Evolutionary conservation across 2,888 invertebrate species (phyloP), one percentile per base, ranked within the genome.

Genomic region (Agrotis clavis): DNA sequence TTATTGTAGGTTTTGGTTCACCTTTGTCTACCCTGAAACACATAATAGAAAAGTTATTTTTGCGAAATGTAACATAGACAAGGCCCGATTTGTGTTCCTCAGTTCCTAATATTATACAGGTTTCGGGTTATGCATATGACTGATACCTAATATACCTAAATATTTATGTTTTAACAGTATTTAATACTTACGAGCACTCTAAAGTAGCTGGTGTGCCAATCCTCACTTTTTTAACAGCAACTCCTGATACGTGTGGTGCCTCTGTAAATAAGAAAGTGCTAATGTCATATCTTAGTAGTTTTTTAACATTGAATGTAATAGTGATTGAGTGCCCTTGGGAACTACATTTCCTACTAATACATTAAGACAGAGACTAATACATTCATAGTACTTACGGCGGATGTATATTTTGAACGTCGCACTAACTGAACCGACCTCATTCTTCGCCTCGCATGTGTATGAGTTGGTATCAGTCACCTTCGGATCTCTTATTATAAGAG

Each of bases 341-440:
- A 30, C 30, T 30, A 30, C 30, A 30, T 4, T 30, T 30, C 5
- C 30, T 30, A 30, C 30, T 30, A 30, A 4, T 30, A 30, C 30
- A 30, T 30, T 30, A 3, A 30, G 30, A 30, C n/a, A n/a, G n/a
- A n/a, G n/a, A n/a, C n/a, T n/a, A n/a, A n/a, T n/a, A n/a, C n/a
- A n/a, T n/a, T n/a, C n/a, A n/a, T n/a, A n/a, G n/a, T n/a, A n/a
- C 82, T 72, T 48, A 83, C 83, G 72, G 19, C 60, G 51, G 14
- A 83, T 68, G 45, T 71, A 35, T 2, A 61, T 65, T 60, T 57
- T 48, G 54, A 80, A 83, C 0, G 60, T 75, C 2, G 69, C 60
- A n/a, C 48, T 54, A 16, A 35, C 59, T 30, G 25, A 7, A 5
- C 67, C 82, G 3, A n/a, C 68, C 0, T 63, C 63, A 19, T 83